These are phyloP conservation scores for Phortica variegata DNA, from an alignment of 1,140 invertebrate genomes.

Conservation along the genomic window DNA sequence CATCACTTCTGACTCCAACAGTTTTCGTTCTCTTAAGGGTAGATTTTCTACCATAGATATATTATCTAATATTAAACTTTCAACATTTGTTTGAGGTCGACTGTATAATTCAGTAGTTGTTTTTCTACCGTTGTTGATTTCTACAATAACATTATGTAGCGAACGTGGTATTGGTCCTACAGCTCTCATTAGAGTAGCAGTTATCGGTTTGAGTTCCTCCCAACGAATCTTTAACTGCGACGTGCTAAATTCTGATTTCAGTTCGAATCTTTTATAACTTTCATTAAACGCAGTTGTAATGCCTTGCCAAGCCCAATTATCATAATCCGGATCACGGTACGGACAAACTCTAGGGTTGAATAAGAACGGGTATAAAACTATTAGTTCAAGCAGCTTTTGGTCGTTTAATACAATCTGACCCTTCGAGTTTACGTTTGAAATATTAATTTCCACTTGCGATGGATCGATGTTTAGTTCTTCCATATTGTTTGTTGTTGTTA, in stretches of 20 bases:
- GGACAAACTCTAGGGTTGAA: slow-evolving; percentile 7
- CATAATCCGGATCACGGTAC: slow-evolving; percentile 28
- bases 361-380: slow-evolving; percentile 33
- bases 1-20: slow-evolving; percentile 28
- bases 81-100: neutral
- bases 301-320: slow-evolving; percentile 37
- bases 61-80: slow-evolving; percentile 20
- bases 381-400: slow-evolving; percentile 27
- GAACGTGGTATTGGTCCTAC: slow-evolving; percentile 9
- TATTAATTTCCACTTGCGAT: slow-evolving; percentile 14
- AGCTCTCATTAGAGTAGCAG: slow-evolving; percentile 11
- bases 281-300: slow-evolving; percentile 29
- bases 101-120: slow-evolving; percentile 3
- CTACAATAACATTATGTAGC: slow-evolving; percentile 16
- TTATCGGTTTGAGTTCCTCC: slow-evolving; percentile 18
- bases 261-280: slow-evolving; percentile 14
- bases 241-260: slow-evolving; percentile 16
- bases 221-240: slow-evolving; percentile 32
- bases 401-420: slow-evolving; percentile 37
- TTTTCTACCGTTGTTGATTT: too few relatives aligned
- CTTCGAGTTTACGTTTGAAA: slow-evolving; percentile 20
- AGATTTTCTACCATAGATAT: slow-evolving; percentile 20
- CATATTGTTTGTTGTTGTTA: too few relatives aligned
- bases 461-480: too few relatives aligned
- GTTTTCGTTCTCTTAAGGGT: slow-evolving; percentile 6